Conservation (phyloP, 2,888 invertebrate species). For the Lasioglossum marginatum region DNA sequence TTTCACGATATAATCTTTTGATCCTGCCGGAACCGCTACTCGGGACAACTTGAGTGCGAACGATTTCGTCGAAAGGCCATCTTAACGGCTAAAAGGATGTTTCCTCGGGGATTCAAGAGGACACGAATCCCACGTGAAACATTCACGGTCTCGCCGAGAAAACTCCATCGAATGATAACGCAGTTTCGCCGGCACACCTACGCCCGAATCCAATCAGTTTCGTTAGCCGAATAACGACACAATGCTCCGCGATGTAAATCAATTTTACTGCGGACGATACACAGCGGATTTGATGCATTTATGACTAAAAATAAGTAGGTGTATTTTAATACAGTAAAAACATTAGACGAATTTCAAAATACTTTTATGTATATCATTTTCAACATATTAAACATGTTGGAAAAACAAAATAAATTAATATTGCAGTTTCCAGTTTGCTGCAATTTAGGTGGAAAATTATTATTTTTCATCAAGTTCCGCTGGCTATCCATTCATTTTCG, state of each 20-base stretch:
- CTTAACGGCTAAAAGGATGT: constrained; percentile 25
- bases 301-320: too few relatives aligned
- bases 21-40: constrained; percentile 42
- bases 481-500: too few relatives aligned
- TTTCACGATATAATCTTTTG: constrained; percentile 45
- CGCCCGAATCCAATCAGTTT: background rate
- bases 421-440: too few relatives aligned
- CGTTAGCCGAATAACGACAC: background rate
- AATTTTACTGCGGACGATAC: background rate
- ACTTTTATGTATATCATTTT: too few relatives aligned
- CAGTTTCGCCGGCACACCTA: background rate
- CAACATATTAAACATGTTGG: too few relatives aligned
- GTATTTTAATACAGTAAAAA: too few relatives aligned
- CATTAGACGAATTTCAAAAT: too few relatives aligned
- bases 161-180: constrained; percentile 20
- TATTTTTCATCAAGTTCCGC: too few relatives aligned
- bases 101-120: constrained; percentile 23
- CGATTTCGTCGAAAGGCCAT: constrained; percentile 37
- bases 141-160: constrained; percentile 12
- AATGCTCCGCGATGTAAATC: background rate
- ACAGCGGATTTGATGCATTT: too few relatives aligned
- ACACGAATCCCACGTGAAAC: constrained; percentile 18
- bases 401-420: too few relatives aligned
- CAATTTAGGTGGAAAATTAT: too few relatives aligned
- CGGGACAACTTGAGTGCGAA: constrained; percentile 36